Conservation (phyloP, 1,140 invertebrate genomes). For the Trichoplusia ni region DNA sequence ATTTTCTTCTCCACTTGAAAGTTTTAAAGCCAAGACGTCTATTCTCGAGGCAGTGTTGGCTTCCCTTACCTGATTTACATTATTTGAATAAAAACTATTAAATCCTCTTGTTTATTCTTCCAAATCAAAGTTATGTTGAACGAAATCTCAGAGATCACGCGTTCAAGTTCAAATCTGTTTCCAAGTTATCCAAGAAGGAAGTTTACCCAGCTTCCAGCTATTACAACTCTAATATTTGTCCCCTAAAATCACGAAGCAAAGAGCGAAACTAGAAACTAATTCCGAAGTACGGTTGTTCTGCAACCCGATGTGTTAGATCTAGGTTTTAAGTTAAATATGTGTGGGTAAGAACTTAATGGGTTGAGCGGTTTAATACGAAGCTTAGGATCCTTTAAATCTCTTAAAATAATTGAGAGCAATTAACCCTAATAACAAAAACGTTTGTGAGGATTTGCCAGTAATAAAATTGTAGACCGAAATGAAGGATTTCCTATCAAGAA, state of each 20-base stretch:
- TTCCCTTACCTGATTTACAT: no score
- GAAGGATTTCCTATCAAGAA: no score
- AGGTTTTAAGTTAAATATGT: background rate
- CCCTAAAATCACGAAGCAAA: slow-evolving; percentile 16
- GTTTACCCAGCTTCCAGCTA: background rate
- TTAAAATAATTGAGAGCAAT: no score
- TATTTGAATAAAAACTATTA: no score
- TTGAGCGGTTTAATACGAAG: no score
- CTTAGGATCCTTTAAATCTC: no score
- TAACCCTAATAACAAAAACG: no score
- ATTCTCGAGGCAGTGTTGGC: no score
- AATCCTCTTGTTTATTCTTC: no score
- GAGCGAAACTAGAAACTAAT: slow-evolving; percentile 26
- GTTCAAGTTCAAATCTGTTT: slow-evolving; percentile 8
- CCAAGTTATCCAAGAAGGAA: background rate
- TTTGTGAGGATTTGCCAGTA: no score
- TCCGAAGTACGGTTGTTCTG: slow-evolving; percentile 18
- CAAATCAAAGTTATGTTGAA: background rate
- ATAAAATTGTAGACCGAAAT: no score
- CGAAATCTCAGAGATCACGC: slow-evolving; percentile 1
- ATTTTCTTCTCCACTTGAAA: no score
- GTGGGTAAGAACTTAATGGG: background rate
- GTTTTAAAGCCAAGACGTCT: slow-evolving; percentile 45
- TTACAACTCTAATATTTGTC: slow-evolving; percentile 24
- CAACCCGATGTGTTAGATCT: background rate